Percentiles rank a stretch among this genome's conserved stretches.
Conservation (phyloP, 2,113 vertebrate species). For the Etheostoma spectabile region DNA sequence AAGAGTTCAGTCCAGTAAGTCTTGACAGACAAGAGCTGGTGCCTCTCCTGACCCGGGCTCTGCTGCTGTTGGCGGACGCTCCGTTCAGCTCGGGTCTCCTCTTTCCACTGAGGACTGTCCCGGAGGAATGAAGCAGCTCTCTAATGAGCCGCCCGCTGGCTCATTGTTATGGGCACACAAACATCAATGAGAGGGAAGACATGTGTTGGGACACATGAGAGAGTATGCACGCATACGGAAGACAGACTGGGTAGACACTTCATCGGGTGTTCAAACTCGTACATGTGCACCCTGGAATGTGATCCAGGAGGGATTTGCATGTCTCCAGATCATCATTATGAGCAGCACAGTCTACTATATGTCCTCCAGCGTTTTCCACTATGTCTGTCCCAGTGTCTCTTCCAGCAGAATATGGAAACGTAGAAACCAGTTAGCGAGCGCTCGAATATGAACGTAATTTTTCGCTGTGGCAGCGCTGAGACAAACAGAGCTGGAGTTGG, state of each 20-base stretch:
- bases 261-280: background rate
- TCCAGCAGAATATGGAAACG: constrained; percentile 24
- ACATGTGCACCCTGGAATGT: constrained; percentile 28
- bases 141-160: constrained; percentile 43
- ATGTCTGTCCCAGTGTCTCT: constrained; percentile 23
- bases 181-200: constrained; percentile 25
- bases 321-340: constrained; percentile 53
- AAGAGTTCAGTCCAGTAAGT: background rate
- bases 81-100: constrained; percentile 7
- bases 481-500: constrained; percentile 15
- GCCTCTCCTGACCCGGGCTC: constrained; percentile 29
- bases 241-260: background rate
- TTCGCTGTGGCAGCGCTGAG: constrained; percentile 15
- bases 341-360: background rate
- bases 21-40: constrained; percentile 18
- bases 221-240: background rate
- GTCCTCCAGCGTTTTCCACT: constrained; percentile 52
- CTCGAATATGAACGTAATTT: constrained; percentile 1
- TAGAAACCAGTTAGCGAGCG: constrained; percentile 22
- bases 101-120: constrained; percentile 44
- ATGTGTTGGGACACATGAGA: constrained; percentile 29
- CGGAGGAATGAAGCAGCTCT: constrained; percentile 34
- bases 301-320: constrained; percentile 52
- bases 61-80: constrained; percentile 4
- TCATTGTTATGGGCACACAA: constrained; percentile 38